Percentiles rank a stretch among this genome's conserved stretches.
Evolutionary conservation across 2,113 vertebrate genomes (phyloP).

Genomic region (Paratilapia polleni): DNA sequence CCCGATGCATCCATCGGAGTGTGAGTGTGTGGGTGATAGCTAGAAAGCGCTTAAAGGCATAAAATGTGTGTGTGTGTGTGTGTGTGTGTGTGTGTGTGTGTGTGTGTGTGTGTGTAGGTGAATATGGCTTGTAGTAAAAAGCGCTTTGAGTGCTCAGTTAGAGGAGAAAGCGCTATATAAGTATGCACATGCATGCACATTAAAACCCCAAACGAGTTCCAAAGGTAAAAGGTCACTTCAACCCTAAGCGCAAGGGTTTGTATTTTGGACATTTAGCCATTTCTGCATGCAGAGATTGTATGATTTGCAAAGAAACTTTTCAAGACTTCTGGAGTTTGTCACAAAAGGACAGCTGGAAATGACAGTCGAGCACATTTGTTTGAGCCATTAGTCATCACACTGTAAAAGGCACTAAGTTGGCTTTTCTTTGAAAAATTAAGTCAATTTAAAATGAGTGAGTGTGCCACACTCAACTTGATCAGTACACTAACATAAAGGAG

Average conservation of each 20-base stretch:
- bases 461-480: background rate
- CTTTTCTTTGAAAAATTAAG: background rate
- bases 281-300: background rate
- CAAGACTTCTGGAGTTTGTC: background rate
- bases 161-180: background rate
- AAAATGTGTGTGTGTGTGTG: background rate
- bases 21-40: background rate
- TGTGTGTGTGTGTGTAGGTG: too few relatives aligned
- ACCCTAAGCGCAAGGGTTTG: background rate
- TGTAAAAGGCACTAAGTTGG: background rate
- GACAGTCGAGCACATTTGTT: constrained; percentile 3
- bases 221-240: background rate
- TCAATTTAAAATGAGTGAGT: background rate
- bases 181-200: background rate
- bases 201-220: background rate
- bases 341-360: background rate
- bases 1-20: background rate
- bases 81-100: too few relatives aligned
- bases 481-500: background rate
- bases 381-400: constrained; percentile 22
- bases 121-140: too few relatives aligned
- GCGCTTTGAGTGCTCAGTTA: background rate
- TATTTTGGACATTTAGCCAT: background rate
- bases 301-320: background rate
- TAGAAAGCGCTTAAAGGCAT: background rate